Conservation (phyloP, 2,888 invertebrate genomes). For the Lampropteryx suffumata region DNA sequence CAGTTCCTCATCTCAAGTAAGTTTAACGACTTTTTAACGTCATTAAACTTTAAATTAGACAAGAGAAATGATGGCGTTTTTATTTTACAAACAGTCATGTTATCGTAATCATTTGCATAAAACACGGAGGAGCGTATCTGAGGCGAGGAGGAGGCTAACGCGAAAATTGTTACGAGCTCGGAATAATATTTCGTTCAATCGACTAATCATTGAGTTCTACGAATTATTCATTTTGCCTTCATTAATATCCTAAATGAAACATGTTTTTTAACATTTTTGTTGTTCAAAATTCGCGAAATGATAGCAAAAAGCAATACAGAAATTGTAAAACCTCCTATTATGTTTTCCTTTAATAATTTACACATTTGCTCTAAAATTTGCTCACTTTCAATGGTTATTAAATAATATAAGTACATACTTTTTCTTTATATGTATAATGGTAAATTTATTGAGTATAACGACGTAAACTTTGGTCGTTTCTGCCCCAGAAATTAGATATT, state of each 20-base stretch:
- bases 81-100: conserved; percentile 27
- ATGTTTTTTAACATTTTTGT: not conserved
- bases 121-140: conserved; percentile 16
- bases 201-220: conserved; percentile 20
- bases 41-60: conserved; percentile 29
- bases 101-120: conserved; percentile 33
- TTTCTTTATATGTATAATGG: conserved; percentile 32
- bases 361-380: not conserved
- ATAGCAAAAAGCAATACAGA: not conserved
- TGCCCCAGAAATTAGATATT: conserved; percentile 56
- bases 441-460: conserved; percentile 55
- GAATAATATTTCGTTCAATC: conserved; percentile 24
- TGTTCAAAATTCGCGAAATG: not conserved
- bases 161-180: conserved; percentile 25
- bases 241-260: not conserved
- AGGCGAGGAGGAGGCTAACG: conserved; percentile 21
- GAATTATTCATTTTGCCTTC: conserved; percentile 11
- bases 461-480: conserved; percentile 54
- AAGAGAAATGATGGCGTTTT: conserved; percentile 28
- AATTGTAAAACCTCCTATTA: not conserved
- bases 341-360: not conserved
- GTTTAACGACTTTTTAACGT: conserved; percentile 32
- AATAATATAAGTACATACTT: not conserved
- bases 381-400: conserved; percentile 13
- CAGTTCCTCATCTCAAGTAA: conserved; percentile 18